Conservation (phyloP, 2,113 vertebrate species). For the Strigops habroptila region DNA sequence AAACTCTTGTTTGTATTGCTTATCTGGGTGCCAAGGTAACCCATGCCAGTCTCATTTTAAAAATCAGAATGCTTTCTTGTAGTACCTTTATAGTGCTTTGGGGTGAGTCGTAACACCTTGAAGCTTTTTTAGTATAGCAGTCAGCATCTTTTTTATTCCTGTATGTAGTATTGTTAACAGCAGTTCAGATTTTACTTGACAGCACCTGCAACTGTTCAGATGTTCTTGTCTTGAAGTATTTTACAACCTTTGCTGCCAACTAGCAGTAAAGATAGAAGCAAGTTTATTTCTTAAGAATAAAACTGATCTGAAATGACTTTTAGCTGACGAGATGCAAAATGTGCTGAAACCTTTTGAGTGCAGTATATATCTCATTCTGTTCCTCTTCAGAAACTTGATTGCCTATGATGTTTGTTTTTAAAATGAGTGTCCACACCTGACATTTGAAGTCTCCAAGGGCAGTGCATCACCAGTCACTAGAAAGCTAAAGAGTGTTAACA, state of each 20-base stretch:
- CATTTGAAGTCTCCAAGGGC: not conserved
- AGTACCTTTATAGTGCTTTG: too few relatives aligned
- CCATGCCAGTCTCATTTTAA: accelerated
- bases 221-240: not conserved
- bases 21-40: not conserved
- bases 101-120: too few relatives aligned
- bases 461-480: not conserved
- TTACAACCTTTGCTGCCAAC: not conserved
- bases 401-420: accelerated
- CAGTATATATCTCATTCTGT: not conserved
- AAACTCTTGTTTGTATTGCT: not conserved
- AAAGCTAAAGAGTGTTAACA: not conserved
- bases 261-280: not conserved
- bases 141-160: not conserved
- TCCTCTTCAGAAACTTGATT: not conserved
- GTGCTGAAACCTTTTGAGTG: not conserved
- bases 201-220: not conserved
- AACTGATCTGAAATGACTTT: not conserved
- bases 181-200: not conserved
- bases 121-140: not conserved
- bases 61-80: accelerated
- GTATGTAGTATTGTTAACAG: not conserved
- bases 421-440: not conserved
- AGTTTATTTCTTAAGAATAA: not conserved
- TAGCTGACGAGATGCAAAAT: not conserved